Percentiles rank a stretch among this genome's conserved stretches.
Conservation (phyloP, 2,797 vertebrate genomes). For the Thunnus albacares region DNA sequence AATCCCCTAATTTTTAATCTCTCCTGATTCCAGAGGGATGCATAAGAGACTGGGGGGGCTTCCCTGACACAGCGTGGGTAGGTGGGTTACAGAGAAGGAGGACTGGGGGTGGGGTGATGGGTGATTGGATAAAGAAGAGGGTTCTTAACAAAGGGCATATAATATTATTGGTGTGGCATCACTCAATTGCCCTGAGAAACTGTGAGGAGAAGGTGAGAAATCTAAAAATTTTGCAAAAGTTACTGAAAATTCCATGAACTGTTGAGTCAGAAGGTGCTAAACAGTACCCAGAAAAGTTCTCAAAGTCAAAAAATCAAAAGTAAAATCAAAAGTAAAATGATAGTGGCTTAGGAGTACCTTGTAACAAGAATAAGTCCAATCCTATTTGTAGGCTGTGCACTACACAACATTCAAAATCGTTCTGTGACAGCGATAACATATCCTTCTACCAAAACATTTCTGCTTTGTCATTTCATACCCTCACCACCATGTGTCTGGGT, state of each 20-base stretch:
- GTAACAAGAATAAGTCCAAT: constrained; percentile 62
- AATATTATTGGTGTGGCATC: constrained; percentile 53
- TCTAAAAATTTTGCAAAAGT: neutral
- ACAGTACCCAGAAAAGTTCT: constrained; percentile 18
- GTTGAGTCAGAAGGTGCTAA: neutral
- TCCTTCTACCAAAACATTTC: constrained; percentile 77
- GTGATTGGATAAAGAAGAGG: constrained; percentile 53
- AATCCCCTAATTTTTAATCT: constrained; percentile 88
- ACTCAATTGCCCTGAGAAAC: constrained; percentile 35
- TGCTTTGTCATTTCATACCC: constrained; percentile 81
- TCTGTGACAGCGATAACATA: constrained; percentile 71
- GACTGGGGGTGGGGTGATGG: constrained; percentile 36
- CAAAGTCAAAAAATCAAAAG: constrained; percentile 43
- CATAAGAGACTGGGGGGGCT: constrained; percentile 63
- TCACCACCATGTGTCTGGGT: constrained; percentile 71
- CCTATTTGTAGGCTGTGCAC: constrained; percentile 72
- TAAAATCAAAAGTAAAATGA: constrained; percentile 53
- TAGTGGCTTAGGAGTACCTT: constrained; percentile 9
- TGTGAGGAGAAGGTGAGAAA: constrained; percentile 21
- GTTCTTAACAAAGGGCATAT: constrained; percentile 79
- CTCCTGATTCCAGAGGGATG: constrained; percentile 82
- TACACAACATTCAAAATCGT: constrained; percentile 59
- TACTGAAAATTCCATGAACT: neutral
- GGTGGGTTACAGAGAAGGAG: constrained; percentile 63
- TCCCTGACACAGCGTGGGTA: constrained; percentile 76